Evolutionary conservation across 2,797 vertebrate genomes (phyloP).

Genomic region (Lindbergichthys nudifrons): DNA sequence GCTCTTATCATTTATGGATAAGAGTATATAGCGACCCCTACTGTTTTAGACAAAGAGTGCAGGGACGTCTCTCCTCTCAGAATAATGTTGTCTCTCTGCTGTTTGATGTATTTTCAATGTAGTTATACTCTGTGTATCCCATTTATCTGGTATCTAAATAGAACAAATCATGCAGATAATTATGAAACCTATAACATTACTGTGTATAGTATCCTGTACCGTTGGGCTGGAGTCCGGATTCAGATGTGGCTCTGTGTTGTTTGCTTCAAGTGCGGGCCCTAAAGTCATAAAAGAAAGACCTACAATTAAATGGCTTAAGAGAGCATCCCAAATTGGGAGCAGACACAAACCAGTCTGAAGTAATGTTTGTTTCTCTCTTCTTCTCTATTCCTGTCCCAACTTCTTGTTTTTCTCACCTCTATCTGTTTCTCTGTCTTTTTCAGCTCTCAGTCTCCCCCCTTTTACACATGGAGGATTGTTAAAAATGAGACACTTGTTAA

Average conservation of each 20-base stretch:
- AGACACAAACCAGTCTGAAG: conserved; percentile 47
- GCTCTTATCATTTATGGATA: conserved; percentile 14
- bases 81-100: background rate
- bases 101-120: background rate
- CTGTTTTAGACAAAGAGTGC: conserved; percentile 56
- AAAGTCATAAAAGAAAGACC: conserved; percentile 61
- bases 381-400: conserved; percentile 4
- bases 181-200: conserved; percentile 10
- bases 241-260: conserved; percentile 70
- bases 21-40: conserved; percentile 69
- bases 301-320: conserved; percentile 73
- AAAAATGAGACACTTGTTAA: conserved; percentile 44
- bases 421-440: conserved; percentile 15
- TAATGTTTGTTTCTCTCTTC: conserved; percentile 16
- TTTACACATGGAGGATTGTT: conserved; percentile 21
- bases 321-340: conserved; percentile 67
- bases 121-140: background rate
- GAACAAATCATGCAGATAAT: conserved; percentile 16
- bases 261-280: conserved; percentile 65
- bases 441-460: background rate
- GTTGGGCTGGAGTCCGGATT: conserved; percentile 67
- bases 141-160: conserved; percentile 11
- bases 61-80: conserved; percentile 2
- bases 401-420: conserved; percentile 41
- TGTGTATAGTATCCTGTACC: conserved; percentile 32